Conservation (phyloP, 2,113 vertebrate genomes). For the Capreolus pygargus region DNA sequence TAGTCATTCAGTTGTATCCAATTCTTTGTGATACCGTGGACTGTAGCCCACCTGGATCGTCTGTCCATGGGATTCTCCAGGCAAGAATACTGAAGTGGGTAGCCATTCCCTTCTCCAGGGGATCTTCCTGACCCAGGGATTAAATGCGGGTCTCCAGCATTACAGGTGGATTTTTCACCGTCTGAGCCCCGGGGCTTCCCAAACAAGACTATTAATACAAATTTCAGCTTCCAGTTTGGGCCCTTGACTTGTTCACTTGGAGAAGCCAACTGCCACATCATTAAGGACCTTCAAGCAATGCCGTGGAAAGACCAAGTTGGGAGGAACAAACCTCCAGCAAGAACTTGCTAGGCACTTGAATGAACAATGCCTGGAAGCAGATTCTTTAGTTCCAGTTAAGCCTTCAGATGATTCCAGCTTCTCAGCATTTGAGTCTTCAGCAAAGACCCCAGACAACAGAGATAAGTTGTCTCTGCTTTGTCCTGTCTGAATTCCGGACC, state of each 20-base stretch:
- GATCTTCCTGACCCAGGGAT: not conserved
- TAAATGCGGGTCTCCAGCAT: rapidly evolving
- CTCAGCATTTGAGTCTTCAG: not conserved
- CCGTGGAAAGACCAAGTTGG: not conserved
- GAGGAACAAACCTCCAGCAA: not conserved
- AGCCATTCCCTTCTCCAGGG: not conserved
- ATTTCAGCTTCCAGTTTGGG: not conserved
- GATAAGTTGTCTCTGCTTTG: not conserved
- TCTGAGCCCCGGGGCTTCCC: not conserved
- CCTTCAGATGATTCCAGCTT: not conserved
- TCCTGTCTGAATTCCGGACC: not conserved
- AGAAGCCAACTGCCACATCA: not conserved
- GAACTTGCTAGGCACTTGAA: not conserved
- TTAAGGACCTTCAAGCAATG: not conserved
- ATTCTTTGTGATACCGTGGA: not conserved
- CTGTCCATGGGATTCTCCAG: not conserved
- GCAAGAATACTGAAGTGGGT: not conserved
- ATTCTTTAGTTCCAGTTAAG: not conserved
- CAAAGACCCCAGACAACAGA: not conserved
- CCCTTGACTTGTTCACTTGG: not conserved
- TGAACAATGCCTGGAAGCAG: not conserved
- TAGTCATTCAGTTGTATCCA: not conserved
- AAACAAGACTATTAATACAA: not conserved
- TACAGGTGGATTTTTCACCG: not conserved
- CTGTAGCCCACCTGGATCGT: not conserved